Base-by-base conservation (phyloP, 2,888 invertebrate species). In the Protodeltote pygarga region DNA sequence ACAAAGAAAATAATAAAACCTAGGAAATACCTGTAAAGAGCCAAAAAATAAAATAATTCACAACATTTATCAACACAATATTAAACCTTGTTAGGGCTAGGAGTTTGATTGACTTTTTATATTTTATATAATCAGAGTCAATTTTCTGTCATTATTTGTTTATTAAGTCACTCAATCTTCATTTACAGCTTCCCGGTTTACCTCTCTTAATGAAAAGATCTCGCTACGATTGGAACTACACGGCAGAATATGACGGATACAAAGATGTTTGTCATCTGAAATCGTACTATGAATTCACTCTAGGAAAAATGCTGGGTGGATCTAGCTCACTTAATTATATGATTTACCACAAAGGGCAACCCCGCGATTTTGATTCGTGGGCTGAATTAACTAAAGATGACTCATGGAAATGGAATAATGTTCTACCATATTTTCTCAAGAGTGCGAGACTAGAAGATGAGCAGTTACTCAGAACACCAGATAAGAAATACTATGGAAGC, bases 251-350 rank as follows among this genome's bases (percentile, higher is more conserved):
- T 2, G 71, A 79, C 4, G 57, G 51, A 2, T 61, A 64, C 6
- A 55, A 68, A 0, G 51, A 64, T 8, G 59, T 51, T 15, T 66
- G 65, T 11, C 65, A 65, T 16, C 52, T 60, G 0, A 49, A 50
- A 10, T 34, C 63, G 3, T 47, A 62, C 9, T 58, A 62, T 1
- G 68, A 70, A 15, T 38, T 77, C 1, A 73, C 76, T 2, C 48
- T 69, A 0, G 84, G 80, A 0, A 76, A 73, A 58, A 75, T 81
- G 64, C 71, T 85, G 2, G 84, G 84, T 11, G 85, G 85, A 8
- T 63, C 68, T 5, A 81, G 78, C 19, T 75, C 77, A 4, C 45
- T 81, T 0, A 79, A 78, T 34, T 75, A 73, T 14, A 53, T 79
- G 60, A 57, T 67, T 2, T 77, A 83, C 40, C 65, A 72, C 3